These are phyloP conservation scores for Drosophila ustulata DNA, from an alignment of 2,888 invertebrate species.

Conservation along the genomic window DNA sequence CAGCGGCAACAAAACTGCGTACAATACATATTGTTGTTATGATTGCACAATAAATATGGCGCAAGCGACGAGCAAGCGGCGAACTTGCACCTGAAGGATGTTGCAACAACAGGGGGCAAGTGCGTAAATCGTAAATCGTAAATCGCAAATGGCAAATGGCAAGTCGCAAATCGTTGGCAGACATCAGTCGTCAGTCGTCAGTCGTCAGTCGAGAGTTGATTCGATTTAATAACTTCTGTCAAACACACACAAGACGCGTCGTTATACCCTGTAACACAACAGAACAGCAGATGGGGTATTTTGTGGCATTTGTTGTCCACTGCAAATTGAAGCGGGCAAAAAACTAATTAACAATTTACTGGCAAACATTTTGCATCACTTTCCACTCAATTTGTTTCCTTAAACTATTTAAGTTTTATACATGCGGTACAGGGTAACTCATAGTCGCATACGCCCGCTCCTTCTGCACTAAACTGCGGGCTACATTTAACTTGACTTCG, in stretches of 20 bases:
- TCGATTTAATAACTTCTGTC: conserved; percentile 80
- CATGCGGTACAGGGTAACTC: conserved; percentile 17
- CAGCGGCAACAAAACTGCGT: conserved; percentile 20
- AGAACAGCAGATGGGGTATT: not conserved
- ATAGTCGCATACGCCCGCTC: not conserved
- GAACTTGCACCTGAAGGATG: conserved; percentile 58
- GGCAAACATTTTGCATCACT: too few species aligned
- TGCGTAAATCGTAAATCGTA: conserved; percentile 55
- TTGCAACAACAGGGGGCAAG: conserved; percentile 43
- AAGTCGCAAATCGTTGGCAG: conserved; percentile 36
- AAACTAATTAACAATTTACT: too few species aligned
- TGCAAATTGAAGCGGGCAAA: too few species aligned
- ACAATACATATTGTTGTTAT: conserved; percentile 59
- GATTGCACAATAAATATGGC: conserved; percentile 69
- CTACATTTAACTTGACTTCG: conserved; percentile 56
- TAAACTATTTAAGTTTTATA: not conserved
- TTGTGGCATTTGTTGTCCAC: not conserved
- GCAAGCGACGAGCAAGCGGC: conserved; percentile 32
- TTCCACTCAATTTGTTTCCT: too few species aligned
- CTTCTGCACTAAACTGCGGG: conserved; percentile 4
- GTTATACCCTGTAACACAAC: conserved; percentile 23
- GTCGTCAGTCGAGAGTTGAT: conserved; percentile 63
- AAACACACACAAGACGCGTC: conserved; percentile 48
- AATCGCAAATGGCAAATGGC: conserved; percentile 9
- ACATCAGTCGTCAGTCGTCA: conserved; percentile 40